phyloP scores from a whole-genome alignment of 1,140 invertebrate genomes.

The Odontomachus brunneus region DNA sequence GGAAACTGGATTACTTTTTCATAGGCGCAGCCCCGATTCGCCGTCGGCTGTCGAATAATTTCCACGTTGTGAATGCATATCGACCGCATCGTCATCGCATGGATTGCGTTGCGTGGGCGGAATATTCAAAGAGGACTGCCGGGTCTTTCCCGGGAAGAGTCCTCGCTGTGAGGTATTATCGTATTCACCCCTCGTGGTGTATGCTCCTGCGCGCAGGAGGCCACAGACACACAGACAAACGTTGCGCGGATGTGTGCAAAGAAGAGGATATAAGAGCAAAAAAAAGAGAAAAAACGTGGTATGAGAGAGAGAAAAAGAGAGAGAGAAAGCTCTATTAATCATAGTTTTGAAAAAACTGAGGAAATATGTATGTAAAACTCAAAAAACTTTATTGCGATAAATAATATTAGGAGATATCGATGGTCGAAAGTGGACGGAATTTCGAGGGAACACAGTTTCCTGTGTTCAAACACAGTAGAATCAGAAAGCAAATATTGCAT shows the following conservation, averaged over 20 bases:
- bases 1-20: conserved; percentile 36
- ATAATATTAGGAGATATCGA: too few species aligned
- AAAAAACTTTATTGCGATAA: conserved; percentile 30
- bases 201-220: conserved; percentile 7
- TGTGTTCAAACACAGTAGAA: too few species aligned
- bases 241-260: not conserved
- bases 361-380: not conserved
- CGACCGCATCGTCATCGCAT: conserved; percentile 51
- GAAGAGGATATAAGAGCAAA: not conserved
- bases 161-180: conserved; percentile 25
- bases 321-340: conserved; percentile 29
- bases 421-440: too few species aligned
- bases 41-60: conserved; percentile 40
- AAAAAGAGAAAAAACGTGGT: not conserved
- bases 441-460: too few species aligned
- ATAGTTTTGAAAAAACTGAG: not conserved
- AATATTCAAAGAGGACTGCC: conserved; percentile 64
- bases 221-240: not conserved
- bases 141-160: conserved; percentile 18
- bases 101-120: conserved; percentile 64
- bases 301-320: not conserved
- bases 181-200: conserved; percentile 27
- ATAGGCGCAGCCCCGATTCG: not conserved
- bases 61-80: conserved; percentile 55
- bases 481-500: too few species aligned